Conservation (phyloP, 2,113 vertebrate genomes). For the Tragelaphus buxtoni region DNA sequence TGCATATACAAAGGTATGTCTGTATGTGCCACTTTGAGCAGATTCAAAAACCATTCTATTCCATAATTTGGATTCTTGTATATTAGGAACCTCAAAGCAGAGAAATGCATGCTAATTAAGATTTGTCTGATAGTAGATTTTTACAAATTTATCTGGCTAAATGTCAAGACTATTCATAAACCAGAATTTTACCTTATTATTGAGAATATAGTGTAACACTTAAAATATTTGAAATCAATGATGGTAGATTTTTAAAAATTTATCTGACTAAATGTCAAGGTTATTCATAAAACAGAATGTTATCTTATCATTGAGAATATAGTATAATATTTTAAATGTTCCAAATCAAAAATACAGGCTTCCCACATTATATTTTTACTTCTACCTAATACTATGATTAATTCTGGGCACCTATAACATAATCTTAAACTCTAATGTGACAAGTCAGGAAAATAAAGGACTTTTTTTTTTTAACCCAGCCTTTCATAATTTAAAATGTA, state of each 20-base stretch:
- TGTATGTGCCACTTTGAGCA: neutral
- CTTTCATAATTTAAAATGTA: conserved; percentile 78
- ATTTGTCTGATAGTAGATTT: neutral
- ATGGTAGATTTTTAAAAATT: neutral
- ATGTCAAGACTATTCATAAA: neutral
- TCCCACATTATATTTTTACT: conserved; percentile 37
- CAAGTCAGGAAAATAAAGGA: conserved; percentile 71
- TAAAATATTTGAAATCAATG: conserved; percentile 11
- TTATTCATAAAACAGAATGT: neutral
- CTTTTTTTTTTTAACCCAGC: conserved; percentile 51
- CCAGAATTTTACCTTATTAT: neutral
- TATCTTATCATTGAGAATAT: neutral
- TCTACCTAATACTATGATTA: conserved; percentile 50
- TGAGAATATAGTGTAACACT: neutral
- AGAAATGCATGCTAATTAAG: neutral
- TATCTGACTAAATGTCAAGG: neutral
- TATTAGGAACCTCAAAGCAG: neutral
- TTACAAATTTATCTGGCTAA: neutral
- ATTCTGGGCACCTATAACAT: conserved; percentile 60
- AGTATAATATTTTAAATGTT: conserved; percentile 5
- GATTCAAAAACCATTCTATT: neutral
- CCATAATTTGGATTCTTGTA: neutral
- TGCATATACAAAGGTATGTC: neutral
- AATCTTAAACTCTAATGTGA: conserved; percentile 68
- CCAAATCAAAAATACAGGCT: neutral